Conservation (phyloP, 2,113 vertebrate species). For the Muscicapa adusta region DNA sequence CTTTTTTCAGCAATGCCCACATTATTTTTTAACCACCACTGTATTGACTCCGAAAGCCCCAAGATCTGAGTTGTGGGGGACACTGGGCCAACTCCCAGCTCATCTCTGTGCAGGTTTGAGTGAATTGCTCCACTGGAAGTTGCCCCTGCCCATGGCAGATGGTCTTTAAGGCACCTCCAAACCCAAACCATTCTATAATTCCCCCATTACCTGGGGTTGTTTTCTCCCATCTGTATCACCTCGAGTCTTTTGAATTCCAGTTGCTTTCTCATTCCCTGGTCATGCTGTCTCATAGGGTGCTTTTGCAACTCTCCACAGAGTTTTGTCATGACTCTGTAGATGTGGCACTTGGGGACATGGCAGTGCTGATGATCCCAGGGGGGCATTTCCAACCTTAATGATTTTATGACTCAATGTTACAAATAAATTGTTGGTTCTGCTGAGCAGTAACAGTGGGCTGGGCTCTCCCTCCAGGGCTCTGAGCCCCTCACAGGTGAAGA, state of each 20-base stretch:
- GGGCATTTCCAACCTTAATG: background rate
- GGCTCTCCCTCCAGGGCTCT: background rate
- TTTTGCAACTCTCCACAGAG: background rate
- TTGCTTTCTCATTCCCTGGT: background rate
- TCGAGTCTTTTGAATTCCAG: background rate
- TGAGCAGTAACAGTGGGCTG: rapidly evolving
- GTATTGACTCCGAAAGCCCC: background rate
- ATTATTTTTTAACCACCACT: background rate
- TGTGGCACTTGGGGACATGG: background rate
- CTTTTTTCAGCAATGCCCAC: background rate
- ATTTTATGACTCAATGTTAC: background rate
- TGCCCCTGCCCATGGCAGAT: background rate
- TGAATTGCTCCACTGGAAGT: background rate
- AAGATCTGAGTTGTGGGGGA: background rate
- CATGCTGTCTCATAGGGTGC: rapidly evolving
- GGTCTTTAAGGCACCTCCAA: background rate
- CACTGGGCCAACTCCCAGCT: rapidly evolving
- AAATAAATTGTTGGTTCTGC: background rate
- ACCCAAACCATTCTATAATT: background rate
- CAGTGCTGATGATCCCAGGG: background rate
- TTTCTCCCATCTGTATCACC: background rate
- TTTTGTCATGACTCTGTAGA: background rate
- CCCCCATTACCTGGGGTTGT: background rate
- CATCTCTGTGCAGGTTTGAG: too few relatives aligned
- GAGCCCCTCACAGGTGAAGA: background rate